A percentile compares a stretch with the other conserved stretches of the same genome.
Evolutionary conservation across 2,113 vertebrate species (phyloP).

Genomic region (Mohoua ochrocephala): DNA sequence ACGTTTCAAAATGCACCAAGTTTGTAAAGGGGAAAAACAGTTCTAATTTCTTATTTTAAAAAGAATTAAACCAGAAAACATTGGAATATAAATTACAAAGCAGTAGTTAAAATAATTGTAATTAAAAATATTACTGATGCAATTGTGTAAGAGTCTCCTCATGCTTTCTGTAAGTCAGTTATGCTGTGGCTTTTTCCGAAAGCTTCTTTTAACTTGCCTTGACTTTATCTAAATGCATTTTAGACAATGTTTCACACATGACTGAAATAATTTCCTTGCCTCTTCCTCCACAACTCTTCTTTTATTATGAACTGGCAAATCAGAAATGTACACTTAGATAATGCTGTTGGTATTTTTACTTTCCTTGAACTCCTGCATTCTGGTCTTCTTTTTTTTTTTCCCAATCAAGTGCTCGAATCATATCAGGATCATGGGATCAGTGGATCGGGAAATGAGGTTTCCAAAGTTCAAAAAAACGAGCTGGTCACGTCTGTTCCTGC

Average conservation of each 20-base stretch:
- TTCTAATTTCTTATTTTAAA: not conserved
- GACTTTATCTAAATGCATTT: not conserved
- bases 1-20: not conserved
- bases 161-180: not conserved
- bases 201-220: not conserved
- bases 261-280: not conserved
- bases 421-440: constrained; percentile 1
- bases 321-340: not conserved
- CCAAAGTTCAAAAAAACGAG: not conserved
- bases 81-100: not conserved
- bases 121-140: not conserved
- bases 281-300: not conserved
- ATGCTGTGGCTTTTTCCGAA: not conserved
- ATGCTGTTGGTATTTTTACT: not conserved
- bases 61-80: not conserved
- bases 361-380: not conserved
- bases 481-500: not conserved
- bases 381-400: not conserved
- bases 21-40: not conserved
- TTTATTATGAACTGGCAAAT: not conserved
- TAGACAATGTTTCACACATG: not conserved
- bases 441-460: constrained; percentile 11
- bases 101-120: not conserved
- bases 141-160: not conserved
- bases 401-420: not conserved